A percentile compares a stretch with the other conserved stretches of the same genome.
Evolutionary conservation across 2,113 vertebrate species (phyloP).

Genomic region (Bos javanicus): DNA sequence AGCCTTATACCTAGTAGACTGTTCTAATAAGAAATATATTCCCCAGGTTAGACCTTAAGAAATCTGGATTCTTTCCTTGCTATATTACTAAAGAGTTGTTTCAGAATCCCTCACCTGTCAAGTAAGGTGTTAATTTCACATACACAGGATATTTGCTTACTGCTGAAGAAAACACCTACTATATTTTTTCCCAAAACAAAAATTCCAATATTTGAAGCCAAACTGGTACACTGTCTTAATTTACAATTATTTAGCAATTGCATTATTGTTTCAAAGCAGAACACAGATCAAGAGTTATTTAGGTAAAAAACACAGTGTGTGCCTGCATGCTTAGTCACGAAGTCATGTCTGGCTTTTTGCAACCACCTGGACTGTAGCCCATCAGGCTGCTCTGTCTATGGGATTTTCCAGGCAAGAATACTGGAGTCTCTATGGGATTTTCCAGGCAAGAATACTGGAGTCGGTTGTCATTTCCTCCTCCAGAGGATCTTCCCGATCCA

Average conservation of each 20-base stretch:
- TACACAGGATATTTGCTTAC: neutral
- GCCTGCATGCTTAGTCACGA: neutral
- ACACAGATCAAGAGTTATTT: neutral
- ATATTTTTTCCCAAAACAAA: neutral
- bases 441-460: neutral
- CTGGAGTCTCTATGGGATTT: neutral
- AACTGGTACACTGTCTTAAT: neutral
- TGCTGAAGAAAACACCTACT: neutral
- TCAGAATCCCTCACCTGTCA: neutral
- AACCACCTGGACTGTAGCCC: neutral
- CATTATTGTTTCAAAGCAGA: neutral
- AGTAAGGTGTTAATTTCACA: neutral
- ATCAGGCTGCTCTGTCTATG: neutral
- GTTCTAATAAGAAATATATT: neutral
- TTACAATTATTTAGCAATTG: neutral
- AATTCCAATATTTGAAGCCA: neutral
- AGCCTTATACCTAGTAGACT: neutral
- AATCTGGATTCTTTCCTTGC: neutral
- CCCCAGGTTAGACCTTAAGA: neutral
- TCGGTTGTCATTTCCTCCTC: neutral
- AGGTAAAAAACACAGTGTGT: neutral
- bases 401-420: neutral
- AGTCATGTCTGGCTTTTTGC: neutral
- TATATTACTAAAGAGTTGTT: neutral
- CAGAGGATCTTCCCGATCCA: neutral